Base-by-base conservation (phyloP, 2,113 vertebrate genomes). In the Charina bottae region DNA sequence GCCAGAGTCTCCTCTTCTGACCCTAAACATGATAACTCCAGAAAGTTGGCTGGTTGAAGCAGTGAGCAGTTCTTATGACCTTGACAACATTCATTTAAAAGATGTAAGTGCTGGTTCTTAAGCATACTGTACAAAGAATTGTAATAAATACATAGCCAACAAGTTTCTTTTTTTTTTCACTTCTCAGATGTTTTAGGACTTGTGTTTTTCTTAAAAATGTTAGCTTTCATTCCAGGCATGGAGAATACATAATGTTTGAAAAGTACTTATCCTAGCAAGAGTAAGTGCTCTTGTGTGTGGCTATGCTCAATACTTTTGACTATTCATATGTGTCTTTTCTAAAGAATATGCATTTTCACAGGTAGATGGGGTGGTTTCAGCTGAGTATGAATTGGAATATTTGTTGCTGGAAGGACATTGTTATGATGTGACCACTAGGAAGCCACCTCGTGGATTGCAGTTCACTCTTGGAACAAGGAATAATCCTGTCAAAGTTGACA, bases 1-100 rank as follows among this genome's bases (percentile, higher is more conserved):
- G 94, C 99, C 99, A 62, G 98, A 99, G 94, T 98, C 98, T 0
- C 97, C 97, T 0, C 98, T 99, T 78, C 97, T 99, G 89, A 99
- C 99, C 21, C 97, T 99, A 54, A 99, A 99, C 92, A 98, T 99
- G 99, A 98, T 99, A 92, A 99, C 98, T 91, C 99, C 99, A 13
- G 99, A 99, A 96, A 98, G 98, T 97, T 99, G 99, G 99, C 96
- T 99, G 96, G 98, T 99, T 92, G 98, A 99, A 97, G 98, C 97
- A 13, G 98, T 99, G 1, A 96, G 97, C 94, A 99, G 98, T 96
- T 98, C 98, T 42, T 98, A 98, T 93, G 99, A 99, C 97, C 98
- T 99, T 2, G 99, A 99, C 96, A 99, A 99, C 96, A 99, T 99
- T 96, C 98, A 98, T 95, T 96, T 99, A 88, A 97, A 99, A 95